Evolutionary conservation across 1,140 invertebrate species (phyloP).

Genomic region (Euborellia annulipes): DNA sequence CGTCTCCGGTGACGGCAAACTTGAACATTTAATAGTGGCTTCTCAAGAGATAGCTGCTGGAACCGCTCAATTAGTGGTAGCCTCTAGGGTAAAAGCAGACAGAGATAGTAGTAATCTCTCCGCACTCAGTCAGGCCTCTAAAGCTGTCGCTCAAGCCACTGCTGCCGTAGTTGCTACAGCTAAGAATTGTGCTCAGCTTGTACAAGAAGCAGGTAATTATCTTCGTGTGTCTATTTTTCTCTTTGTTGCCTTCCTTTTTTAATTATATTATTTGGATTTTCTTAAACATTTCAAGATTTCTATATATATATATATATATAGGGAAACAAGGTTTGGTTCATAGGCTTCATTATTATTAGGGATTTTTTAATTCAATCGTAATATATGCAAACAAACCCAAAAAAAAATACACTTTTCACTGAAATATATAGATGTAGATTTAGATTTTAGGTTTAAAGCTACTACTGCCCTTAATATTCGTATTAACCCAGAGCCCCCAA

Average conservation of each 20-base stretch:
- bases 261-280: not conserved
- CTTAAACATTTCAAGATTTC: no score
- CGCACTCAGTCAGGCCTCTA: slow-evolving; percentile 67
- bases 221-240: slow-evolving; percentile 3
- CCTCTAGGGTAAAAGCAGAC: slow-evolving; percentile 82
- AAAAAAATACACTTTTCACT: no score
- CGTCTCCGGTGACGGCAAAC: slow-evolving; percentile 69
- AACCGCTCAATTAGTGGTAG: slow-evolving; percentile 91
- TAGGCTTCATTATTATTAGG: no score
- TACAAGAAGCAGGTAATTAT: slow-evolving; percentile 62
- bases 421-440: no score
- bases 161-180: slow-evolving; percentile 85
- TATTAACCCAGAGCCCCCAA: no score
- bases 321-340: no score
- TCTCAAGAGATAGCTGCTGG: slow-evolving; percentile 95
- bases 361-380: no score
- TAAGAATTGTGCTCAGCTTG: slow-evolving; percentile 68
- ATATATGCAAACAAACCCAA: no score
- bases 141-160: slow-evolving; percentile 74
- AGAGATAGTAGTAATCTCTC: slow-evolving; percentile 59
- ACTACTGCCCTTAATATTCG: no score
- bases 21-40: slow-evolving; percentile 87
- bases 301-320: no score
- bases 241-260: not conserved
- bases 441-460: no score